Evolutionary conservation across 1,140 invertebrate genomes (phyloP), one percentile per base, ranked within the genome.

Genomic region (Ceratina calcarata): DNA sequence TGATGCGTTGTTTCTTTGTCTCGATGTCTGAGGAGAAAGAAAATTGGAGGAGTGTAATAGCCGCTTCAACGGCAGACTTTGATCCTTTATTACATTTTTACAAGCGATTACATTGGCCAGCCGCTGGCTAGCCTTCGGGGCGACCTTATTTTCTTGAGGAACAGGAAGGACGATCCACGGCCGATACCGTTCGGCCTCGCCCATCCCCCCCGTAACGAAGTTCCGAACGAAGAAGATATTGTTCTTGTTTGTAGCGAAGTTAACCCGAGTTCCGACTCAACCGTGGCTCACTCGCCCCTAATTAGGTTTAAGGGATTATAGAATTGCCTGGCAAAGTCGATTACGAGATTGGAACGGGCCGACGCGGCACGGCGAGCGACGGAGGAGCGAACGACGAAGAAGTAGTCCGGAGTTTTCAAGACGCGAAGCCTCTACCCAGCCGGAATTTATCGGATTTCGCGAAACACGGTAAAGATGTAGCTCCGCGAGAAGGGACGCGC

Each of bases 11-110:
- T 57, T n/a, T 57, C 55, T 57, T n/a, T 62, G 16, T 37, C 61
- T 32, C 37, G 37, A 10, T 45, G 10, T 45, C 37, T 32, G 27
- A 32, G 37, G 37, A 45, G 37, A 45, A 45, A 45, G 37, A 7
- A 45, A 45, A 24, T 24, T 32, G 20, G 65, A 4, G 15, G 7
- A 27, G 57, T 24, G 78, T 85, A 89, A 89, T 89, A 90, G 88
- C 87, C 87, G 86, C 85, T 88, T 86, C 73, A 67, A 74, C 83
- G 80, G 65, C 67, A 57, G 79, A 78, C 87, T 91, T 92, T 91
- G 90, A 91, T 91, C 89, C 83, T 90, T 90, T 91, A 91, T 91
- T 91, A 90, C 83, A 90, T 91, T 92, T 91, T 91, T 89, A 91
- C 90, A 89, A 90, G 87, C 88, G 90, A 91, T 91, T 88, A 88